These are phyloP conservation scores for Cyclophora punctaria DNA, from an alignment of 2,888 invertebrate species.

Conservation along the genomic window DNA sequence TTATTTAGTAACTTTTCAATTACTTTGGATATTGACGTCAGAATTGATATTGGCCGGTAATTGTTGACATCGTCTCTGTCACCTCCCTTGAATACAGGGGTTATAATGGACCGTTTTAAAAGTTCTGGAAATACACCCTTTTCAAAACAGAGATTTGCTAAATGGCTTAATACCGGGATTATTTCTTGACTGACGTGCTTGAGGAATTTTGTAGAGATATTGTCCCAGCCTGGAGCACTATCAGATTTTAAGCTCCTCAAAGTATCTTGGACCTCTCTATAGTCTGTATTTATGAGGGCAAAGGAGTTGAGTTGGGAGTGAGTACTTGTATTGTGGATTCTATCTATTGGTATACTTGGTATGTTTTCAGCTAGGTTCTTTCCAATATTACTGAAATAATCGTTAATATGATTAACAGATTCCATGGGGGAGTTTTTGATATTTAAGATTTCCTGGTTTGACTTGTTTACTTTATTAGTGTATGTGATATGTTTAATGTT, in stretches of 20 bases:
- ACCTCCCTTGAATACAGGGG: conserved; percentile 6
- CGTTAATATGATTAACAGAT: neutral
- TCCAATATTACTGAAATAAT: too few species aligned
- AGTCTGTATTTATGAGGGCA: conserved; percentile 1
- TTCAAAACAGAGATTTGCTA: conserved; percentile 1
- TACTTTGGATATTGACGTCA: conserved; percentile 7
- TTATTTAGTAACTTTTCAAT: conserved; percentile 5
- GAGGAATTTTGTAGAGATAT: conserved; percentile 4
- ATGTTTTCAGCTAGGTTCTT: neutral
- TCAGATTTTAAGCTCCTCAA: neutral
- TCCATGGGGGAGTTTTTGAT: neutral
- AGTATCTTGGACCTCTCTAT: conserved; percentile 2
- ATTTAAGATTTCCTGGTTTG: neutral
- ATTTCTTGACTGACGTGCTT: neutral
- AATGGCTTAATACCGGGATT: conserved; percentile 1
- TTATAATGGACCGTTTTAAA: conserved; percentile 6
- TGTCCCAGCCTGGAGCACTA: conserved; percentile 6
- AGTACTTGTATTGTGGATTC: neutral
- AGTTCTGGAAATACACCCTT: conserved; percentile 5
- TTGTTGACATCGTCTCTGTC: conserved; percentile 6
- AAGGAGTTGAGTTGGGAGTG: neutral
- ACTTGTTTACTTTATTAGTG: neutral
- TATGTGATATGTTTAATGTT: neutral
- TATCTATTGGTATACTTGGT: neutral
- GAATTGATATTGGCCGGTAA: conserved; percentile 11